A percentile compares a stretch with the other conserved stretches of the same genome.
These are phyloP conservation scores for Turritopsis rubra DNA, from an alignment of 30 jellyfish, hydroid and myxozoan genomes.

Conservation along the genomic window DNA sequence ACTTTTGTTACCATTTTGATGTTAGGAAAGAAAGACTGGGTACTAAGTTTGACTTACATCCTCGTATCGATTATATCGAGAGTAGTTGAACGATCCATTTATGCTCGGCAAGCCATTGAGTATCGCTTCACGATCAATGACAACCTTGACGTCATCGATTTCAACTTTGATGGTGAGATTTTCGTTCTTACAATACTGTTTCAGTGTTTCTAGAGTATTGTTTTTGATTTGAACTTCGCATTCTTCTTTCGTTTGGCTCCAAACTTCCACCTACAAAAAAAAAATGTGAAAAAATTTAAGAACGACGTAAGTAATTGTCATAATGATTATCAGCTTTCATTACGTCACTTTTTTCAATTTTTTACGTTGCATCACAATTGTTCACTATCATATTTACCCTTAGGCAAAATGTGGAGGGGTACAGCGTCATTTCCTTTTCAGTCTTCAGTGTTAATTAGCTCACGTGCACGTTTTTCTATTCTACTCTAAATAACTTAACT, in stretches of 20 bases:
- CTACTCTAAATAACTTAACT: no score
- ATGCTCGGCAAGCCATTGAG: not conserved
- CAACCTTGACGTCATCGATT: not conserved
- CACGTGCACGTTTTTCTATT: no score
- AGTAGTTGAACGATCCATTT: not conserved
- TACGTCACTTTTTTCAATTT: no score
- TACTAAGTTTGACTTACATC: not conserved
- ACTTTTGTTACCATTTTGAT: no score
- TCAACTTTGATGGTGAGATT: not conserved
- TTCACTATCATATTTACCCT: no score
- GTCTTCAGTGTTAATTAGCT: no score
- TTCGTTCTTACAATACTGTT: not conserved
- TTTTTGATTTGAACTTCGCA: not conserved
- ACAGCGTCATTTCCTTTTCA: no score
- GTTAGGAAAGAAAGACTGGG: not conserved
- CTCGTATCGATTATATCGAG: not conserved
- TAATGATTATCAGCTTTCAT: no score
- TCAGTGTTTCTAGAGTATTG: not conserved
- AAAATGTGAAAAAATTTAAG: no score
- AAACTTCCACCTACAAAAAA: not conserved
- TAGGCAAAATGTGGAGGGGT: no score
- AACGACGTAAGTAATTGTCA: no score
- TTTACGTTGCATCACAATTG: no score
- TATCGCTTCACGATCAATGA: not conserved
- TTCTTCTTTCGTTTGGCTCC: not conserved